Evolutionary conservation across 2,888 invertebrate genomes (phyloP), one percentile per base, ranked within the genome.

Genomic region (Lymantria monacha): DNA sequence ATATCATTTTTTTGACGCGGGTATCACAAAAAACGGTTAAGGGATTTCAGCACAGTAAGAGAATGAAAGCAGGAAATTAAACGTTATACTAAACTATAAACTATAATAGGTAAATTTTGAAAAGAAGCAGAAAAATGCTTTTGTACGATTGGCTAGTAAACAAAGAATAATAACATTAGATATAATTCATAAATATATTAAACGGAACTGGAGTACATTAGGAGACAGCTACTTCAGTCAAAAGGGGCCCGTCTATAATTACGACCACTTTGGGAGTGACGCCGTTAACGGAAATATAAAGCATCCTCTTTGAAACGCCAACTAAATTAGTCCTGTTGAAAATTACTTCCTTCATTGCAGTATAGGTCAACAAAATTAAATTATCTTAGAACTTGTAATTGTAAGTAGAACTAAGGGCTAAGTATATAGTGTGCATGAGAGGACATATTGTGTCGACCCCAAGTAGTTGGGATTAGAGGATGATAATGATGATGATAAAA

Each of bases 251-350:
- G 49, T 52, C 60, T 63, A 56, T 73, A 70, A 71, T 70, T 66
- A 75, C 65, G 64, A 66, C 69, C 66, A 72, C 70, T 72, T 71
- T 71, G 66, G 68, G 61, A 51, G 56, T 48, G 57, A 60, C 53
- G 64, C 67, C 73, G 70, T 74, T 75, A 79, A 77, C 77, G 79
- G 76, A 78, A 79, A 79, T 72, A 76, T 76, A 73, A 79, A 68
- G 72, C 72, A 79, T 81, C 80, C 79, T 78, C 77, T 74, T 74
- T 70, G 70, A 72, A 70, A 63, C 63, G 55, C 48, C 58, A 69
- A 68, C 81, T 74, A 79, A 80, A 75, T 80, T 79, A 68, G 80
- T 79, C 74, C 75, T 78, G 78, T 78, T 77, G 79, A 80, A 72
- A 77, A 80, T 79, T 73, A 67, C 76, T 80, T 81, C 77, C 80